These are phyloP conservation scores for Oostethus manadensis DNA, from an alignment of 2,113 vertebrate genomes.

Conservation along the genomic window DNA sequence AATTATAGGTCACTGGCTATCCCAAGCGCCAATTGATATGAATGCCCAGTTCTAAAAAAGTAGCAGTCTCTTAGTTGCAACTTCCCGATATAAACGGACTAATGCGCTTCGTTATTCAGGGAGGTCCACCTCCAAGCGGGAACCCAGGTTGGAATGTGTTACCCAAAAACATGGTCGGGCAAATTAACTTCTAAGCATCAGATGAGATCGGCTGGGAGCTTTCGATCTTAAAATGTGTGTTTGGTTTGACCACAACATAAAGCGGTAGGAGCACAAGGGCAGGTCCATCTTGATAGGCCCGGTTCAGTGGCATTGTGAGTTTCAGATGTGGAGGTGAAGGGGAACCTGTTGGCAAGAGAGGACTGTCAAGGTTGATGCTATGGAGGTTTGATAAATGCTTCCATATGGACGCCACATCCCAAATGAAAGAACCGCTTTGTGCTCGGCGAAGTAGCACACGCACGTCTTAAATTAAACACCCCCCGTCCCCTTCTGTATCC, in stretches of 20 bases:
- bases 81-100: neutral
- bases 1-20: conserved; percentile 3
- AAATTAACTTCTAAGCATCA: neutral
- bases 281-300: conserved; percentile 28
- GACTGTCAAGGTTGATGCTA: conserved; percentile 26
- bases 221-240: neutral
- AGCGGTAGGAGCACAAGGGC: conserved; percentile 11
- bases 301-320: conserved; percentile 33
- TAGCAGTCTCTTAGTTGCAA: neutral
- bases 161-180: neutral
- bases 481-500: conserved; percentile 33
- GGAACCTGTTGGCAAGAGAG: conserved; percentile 44
- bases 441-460: conserved; percentile 53
- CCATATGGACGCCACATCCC: conserved; percentile 69
- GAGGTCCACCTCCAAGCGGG: neutral
- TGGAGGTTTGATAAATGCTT: conserved; percentile 60
- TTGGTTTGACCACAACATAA: conserved; percentile 2
- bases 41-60: neutral
- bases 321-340: conserved; percentile 40
- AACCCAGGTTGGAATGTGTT: conserved; percentile 3
- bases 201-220: conserved; percentile 6
- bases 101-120: neutral
- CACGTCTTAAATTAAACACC: conserved; percentile 39
- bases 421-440: conserved; percentile 73
- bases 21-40: neutral